These are phyloP conservation scores for Alosa alosa DNA, from an alignment of 2,113 vertebrate genomes.

Conservation along the genomic window DNA sequence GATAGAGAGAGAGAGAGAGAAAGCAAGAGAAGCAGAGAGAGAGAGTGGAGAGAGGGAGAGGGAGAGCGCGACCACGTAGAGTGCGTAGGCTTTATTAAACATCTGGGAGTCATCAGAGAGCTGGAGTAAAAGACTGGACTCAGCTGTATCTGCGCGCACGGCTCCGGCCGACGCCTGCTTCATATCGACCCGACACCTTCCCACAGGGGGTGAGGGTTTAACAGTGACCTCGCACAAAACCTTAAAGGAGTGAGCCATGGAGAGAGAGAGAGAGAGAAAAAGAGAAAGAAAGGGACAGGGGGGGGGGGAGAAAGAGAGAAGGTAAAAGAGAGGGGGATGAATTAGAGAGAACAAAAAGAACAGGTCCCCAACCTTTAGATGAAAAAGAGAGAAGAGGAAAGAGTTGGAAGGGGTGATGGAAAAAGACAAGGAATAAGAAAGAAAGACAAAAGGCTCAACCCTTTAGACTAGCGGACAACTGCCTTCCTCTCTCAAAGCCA, in stretches of 20 bases:
- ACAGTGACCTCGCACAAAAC: slow-evolving; percentile 28
- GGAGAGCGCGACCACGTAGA: slow-evolving; percentile 31
- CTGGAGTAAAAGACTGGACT: slow-evolving; percentile 43
- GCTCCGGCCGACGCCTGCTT: slow-evolving; percentile 58
- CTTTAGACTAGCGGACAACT: neutral
- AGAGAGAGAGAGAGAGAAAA: slow-evolving; percentile 10
- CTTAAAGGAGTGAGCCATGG: neutral
- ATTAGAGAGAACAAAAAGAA: neutral
- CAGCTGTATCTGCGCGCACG: slow-evolving; percentile 58
- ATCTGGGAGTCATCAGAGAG: slow-evolving; percentile 58
- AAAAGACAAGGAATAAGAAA: neutral
- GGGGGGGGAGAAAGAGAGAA: neutral
- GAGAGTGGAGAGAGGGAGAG: neutral
- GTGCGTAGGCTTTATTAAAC: slow-evolving; percentile 42
- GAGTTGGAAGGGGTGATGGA: neutral
- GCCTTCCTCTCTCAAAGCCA: neutral
- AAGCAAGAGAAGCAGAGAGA: neutral
- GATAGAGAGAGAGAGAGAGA: neutral
- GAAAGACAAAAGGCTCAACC: neutral
- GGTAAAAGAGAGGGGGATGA: neutral
- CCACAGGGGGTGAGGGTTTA: slow-evolving; percentile 53
- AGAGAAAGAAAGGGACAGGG: neutral
- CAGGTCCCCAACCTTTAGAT: neutral
- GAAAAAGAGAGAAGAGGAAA: neutral
- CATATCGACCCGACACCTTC: slow-evolving; percentile 66